Base-by-base conservation (phyloP, 2,797 vertebrate genomes). In the Serranus cabrilla region DNA sequence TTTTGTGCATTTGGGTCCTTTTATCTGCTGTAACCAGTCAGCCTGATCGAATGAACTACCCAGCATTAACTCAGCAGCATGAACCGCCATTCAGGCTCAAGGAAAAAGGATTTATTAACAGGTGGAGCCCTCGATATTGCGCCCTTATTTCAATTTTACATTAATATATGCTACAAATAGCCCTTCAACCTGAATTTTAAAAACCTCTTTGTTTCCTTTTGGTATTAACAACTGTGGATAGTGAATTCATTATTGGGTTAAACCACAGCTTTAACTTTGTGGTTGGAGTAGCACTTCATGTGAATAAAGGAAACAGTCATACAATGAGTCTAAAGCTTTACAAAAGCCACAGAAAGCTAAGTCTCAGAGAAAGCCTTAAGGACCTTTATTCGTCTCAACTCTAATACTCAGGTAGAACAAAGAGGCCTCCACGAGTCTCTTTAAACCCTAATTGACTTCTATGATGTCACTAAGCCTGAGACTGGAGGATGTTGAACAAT, bases 371-470 rank as follows among this genome's bases (percentile, higher is more conserved):
- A 75, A 59, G 62, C 61, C 51, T 23, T 27, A 18, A 57, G 87
- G 81, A 82, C 73, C 54, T 92, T 84, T 83, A 62, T 81, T 80
- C 58, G 1, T 20, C 47, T 80, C 46, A 16, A 39, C 70, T 80
- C 67, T 88, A 78, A 78, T 80, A 78, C 75, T 64, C 67, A 90
- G 76, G 77, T 77, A 42, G 72, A 87, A 93, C 82, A 93, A 93
- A 93, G 85, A 85, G 78, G 61, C 56, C 23, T 81, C 86, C 74
- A 92, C 71, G 54, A 89, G 70, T 85, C 76, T 55, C 81, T 75
- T 89, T 68, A 77, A 90, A 84, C 89, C 90, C 85, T 93, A 93
- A 95, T 78, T 94, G 94, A 94, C 92, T 95, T 92, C 83, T 73
- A 70, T 89, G 89, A 93, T 91, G 92, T 91, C 91, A 91, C 83